Conservation (phyloP, 2,888 invertebrate genomes). For the Isoperla grammatica region DNA sequence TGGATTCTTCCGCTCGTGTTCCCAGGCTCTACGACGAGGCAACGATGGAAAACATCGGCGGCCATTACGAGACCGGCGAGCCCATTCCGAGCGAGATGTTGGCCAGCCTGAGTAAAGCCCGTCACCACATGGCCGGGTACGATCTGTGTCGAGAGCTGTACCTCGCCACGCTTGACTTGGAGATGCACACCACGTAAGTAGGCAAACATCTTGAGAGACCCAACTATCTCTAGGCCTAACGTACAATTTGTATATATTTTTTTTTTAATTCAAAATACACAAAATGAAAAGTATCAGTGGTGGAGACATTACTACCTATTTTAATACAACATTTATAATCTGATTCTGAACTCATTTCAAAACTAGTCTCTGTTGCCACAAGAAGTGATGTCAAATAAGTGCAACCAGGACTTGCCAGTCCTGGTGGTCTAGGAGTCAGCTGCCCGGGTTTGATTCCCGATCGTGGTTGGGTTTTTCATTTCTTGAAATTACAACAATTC, state of each 20-base stretch:
- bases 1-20: too few relatives aligned
- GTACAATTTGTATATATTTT: neutral
- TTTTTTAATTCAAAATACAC: too few relatives aligned
- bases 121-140: slow-evolving; percentile 71
- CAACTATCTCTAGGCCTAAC: neutral
- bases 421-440: too few relatives aligned
- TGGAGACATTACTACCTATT: neutral
- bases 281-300: neutral
- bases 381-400: too few relatives aligned
- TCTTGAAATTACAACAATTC: too few relatives aligned
- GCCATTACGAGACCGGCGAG: slow-evolving; percentile 69
- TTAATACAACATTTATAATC: too few relatives aligned
- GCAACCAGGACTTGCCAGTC: too few relatives aligned
- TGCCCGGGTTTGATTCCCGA: too few relatives aligned
- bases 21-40: slow-evolving; percentile 57
- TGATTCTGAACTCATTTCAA: too few relatives aligned
- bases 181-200: slow-evolving; percentile 63
- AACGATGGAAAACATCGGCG: slow-evolving; percentile 55
- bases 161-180: slow-evolving; percentile 73
- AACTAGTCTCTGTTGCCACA: too few relatives aligned
- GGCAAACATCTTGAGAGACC: too few relatives aligned
- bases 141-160: slow-evolving; percentile 79
- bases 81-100: slow-evolving; percentile 61
- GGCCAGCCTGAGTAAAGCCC: slow-evolving; percentile 55
- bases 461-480: too few relatives aligned